Evolutionary conservation across 2,888 invertebrate genomes (phyloP).

Genomic region (Zygogramma bicolorata): DNA sequence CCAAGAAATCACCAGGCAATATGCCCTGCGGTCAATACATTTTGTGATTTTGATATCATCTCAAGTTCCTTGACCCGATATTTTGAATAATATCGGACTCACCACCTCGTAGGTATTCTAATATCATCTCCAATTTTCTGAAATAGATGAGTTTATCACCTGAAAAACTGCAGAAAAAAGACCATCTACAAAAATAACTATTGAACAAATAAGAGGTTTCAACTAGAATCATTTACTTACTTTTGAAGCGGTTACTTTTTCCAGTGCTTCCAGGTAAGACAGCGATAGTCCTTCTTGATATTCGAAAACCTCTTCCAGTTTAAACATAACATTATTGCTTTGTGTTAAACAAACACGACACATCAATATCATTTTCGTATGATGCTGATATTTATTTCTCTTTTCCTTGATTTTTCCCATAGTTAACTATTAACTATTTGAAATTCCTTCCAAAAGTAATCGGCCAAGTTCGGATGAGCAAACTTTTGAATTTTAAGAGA

Average conservation of each 20-base stretch:
- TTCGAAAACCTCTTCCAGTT: conserved; percentile 31
- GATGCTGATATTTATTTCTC: conserved; percentile 1
- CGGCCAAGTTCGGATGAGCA: not conserved
- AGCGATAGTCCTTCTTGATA: conserved; percentile 8
- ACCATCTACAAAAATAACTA: no score
- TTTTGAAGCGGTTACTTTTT: conserved; percentile 32
- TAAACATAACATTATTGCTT: conserved; percentile 36
- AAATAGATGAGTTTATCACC: no score
- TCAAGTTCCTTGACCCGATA: no score
- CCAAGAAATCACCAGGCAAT: no score
- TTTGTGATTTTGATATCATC: no score
- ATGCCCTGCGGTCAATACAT: no score
- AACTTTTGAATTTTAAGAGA: not conserved
- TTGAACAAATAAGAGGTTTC: no score
- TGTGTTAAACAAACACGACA: conserved; percentile 42
- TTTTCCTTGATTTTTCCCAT: not conserved
- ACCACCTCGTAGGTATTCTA: no score
- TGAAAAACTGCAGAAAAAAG: no score
- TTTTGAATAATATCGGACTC: no score
- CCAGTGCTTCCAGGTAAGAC: conserved; percentile 36
- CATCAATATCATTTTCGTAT: conserved; percentile 30
- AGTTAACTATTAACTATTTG: not conserved
- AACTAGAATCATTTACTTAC: no score
- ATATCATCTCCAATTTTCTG: no score
- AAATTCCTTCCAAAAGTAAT: not conserved